These are phyloP conservation scores for Embiotoca jacksoni DNA, from an alignment of 2,113 vertebrate genomes.

Conservation along the genomic window DNA sequence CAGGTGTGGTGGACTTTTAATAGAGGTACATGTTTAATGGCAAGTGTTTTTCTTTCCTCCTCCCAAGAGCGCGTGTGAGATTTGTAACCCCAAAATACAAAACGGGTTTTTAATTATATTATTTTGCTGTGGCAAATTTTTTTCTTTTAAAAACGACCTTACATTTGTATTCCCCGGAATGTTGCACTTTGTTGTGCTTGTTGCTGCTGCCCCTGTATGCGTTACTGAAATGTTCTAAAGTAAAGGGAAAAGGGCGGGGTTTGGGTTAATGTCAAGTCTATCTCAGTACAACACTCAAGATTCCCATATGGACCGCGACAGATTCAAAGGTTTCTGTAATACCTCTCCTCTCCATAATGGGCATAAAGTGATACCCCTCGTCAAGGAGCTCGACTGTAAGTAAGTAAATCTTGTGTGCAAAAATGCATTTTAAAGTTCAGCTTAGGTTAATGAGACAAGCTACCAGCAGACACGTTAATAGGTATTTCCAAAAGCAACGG, in stretches of 20 bases:
- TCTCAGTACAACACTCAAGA: not conserved
- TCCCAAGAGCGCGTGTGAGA: conserved; percentile 22
- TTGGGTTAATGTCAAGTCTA: not conserved
- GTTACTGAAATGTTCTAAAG: conserved; percentile 4
- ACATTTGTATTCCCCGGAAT: conserved; percentile 20
- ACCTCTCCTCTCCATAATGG: not conserved
- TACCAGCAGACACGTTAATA: not conserved
- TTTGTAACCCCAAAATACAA: conserved; percentile 50
- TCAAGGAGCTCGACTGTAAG: no score
- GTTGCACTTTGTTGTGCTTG: conserved; percentile 64
- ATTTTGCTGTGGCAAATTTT: conserved; percentile 5
- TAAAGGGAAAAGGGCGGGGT: not conserved
- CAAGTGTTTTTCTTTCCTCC: conserved; percentile 15
- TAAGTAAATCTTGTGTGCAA: no score
- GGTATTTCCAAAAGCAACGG: not conserved
- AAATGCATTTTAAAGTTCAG: no score
- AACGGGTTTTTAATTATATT: conserved; percentile 44
- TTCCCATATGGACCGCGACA: not conserved
- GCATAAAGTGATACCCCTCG: not conserved
- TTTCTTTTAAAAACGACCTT: conserved; percentile 5
- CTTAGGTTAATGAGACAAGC: no score
- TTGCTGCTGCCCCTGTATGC: conserved; percentile 29
- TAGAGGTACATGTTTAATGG: conserved; percentile 63
- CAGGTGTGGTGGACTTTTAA: conserved; percentile 49
- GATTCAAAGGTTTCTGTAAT: not conserved